These are phyloP conservation scores for Pseudomyrmex dendroicus DNA, from an alignment of 1,140 invertebrate genomes.

Conservation along the genomic window DNA sequence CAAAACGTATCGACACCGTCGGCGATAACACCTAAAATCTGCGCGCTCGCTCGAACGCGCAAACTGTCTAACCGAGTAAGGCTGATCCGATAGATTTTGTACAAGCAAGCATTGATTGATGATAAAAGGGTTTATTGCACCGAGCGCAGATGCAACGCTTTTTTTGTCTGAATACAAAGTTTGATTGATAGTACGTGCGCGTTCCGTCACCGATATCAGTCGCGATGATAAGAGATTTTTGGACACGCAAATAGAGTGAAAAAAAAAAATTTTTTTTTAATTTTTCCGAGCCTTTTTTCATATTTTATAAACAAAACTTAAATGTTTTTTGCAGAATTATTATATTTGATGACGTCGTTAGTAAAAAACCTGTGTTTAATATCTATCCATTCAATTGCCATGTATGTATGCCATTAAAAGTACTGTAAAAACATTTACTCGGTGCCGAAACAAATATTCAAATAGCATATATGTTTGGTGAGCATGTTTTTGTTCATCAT, in stretches of 20 bases:
- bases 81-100: conserved; percentile 37
- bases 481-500: conserved; percentile 8
- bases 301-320: neutral
- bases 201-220: conserved; percentile 17
- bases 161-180: conserved; percentile 56
- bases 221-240: conserved; percentile 46
- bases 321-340: conserved; percentile 26
- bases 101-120: conserved; percentile 55
- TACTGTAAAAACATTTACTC: conserved; percentile 39
- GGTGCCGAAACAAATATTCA: conserved; percentile 51
- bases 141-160: conserved; percentile 42
- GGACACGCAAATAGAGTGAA: neutral
- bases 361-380: conserved; percentile 18
- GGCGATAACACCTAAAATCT: conserved; percentile 25
- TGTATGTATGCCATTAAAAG: conserved; percentile 34
- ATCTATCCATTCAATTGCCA: neutral
- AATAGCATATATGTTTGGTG: neutral
- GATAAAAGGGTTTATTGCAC: conserved; percentile 59
- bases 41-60: conserved; percentile 19
- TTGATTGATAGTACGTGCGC: conserved; percentile 52
- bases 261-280: neutral
- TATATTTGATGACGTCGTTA: neutral
- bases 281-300: neutral
- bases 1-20: conserved; percentile 1
- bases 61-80: conserved; percentile 43